These are phyloP conservation scores for Mormyrus proboscirostris DNA, from an alignment of 2,797 vertebrate genomes.

Conservation along the genomic window DNA sequence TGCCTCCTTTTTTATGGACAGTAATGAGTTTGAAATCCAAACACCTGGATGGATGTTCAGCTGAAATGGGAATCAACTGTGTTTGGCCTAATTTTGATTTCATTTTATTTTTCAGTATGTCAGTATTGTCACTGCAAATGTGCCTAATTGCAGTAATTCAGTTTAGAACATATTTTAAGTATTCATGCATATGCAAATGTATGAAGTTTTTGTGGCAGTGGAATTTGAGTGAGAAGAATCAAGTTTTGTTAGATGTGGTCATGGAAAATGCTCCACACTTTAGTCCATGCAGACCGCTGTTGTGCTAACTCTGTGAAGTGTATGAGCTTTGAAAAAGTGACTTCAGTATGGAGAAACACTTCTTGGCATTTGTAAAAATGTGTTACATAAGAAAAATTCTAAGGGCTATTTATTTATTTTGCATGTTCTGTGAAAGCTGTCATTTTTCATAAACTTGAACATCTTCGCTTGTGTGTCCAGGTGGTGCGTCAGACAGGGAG, in stretches of 20 bases:
- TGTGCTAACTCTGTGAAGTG: background rate
- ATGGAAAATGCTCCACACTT: background rate
- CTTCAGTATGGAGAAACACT: background rate
- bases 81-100: background rate
- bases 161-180: background rate
- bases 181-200: background rate
- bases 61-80: background rate
- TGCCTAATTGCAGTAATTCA: background rate
- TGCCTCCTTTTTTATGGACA: background rate
- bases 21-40: background rate
- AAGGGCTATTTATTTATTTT: background rate
- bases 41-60: background rate
- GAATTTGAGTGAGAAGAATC: background rate
- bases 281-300: background rate
- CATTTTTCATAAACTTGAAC: background rate
- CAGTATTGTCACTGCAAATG: background rate
- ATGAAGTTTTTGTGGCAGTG: background rate
- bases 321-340: background rate
- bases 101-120: background rate
- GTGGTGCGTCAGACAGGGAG: slow-evolving; percentile 64
- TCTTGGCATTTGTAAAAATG: background rate
- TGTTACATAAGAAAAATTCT: background rate
- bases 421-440: background rate
- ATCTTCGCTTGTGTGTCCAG: slow-evolving; percentile 45
- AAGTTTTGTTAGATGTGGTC: background rate